phyloP scores from a whole-genome alignment of 2,113 vertebrate species.

The Brachypodius melanocephalos region DNA sequence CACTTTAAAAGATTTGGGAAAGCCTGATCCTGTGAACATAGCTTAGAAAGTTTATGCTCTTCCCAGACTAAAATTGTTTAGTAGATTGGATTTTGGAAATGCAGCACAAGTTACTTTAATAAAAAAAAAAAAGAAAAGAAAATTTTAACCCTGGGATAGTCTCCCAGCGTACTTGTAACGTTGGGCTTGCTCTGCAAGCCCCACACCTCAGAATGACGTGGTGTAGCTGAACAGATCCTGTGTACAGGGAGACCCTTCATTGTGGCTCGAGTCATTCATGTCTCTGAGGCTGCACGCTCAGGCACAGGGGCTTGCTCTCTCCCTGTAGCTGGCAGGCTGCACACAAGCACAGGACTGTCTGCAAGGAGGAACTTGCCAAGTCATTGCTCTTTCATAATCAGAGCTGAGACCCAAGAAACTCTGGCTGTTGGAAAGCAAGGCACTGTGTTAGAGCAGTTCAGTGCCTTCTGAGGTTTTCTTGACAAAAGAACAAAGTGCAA shows the following conservation, averaged over 20 bases:
- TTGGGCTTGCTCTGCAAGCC: neutral
- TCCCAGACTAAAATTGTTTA: neutral
- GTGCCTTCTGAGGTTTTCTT: neutral
- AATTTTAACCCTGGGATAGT: neutral
- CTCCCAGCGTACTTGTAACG: accelerated
- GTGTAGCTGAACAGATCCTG: neutral
- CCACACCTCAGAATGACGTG: neutral
- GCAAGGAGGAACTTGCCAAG: constrained; percentile 49
- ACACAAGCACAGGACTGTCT: neutral
- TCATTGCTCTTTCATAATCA: constrained; percentile 53
- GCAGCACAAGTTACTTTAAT: neutral
- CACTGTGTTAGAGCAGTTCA: neutral
- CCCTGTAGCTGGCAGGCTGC: neutral
- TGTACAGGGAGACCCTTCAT: neutral
- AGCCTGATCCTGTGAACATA: neutral
- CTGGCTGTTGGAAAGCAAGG: neutral
- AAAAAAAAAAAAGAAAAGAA: too few species aligned
- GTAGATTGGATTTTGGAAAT: neutral
- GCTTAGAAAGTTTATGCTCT: neutral
- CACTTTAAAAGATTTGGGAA: neutral
- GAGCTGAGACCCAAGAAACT: neutral
- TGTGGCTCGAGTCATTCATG: neutral
- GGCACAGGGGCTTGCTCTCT: neutral
- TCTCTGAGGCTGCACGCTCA: neutral
- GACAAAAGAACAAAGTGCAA: constrained; percentile 9